Evolutionary conservation across 2,797 vertebrate species (phyloP).

Genomic region (Steatocranus sp.): DNA sequence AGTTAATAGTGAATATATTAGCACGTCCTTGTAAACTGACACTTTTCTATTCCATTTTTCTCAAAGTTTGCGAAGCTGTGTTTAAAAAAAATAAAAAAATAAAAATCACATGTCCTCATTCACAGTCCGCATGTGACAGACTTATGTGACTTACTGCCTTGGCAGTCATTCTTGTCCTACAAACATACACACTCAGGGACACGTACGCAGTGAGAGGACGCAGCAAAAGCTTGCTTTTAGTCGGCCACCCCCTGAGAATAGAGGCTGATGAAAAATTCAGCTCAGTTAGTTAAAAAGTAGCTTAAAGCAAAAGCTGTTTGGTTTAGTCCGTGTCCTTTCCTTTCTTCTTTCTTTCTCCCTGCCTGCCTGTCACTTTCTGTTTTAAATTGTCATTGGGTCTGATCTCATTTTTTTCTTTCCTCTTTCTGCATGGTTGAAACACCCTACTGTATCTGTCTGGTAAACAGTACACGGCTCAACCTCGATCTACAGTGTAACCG

Average conservation of each 20-base stretch:
- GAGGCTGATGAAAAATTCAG: slow-evolving; percentile 52
- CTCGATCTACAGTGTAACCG: slow-evolving; percentile 15
- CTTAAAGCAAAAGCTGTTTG: slow-evolving; percentile 7
- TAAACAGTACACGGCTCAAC: background rate
- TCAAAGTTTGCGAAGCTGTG: background rate
- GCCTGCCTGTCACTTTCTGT: background rate
- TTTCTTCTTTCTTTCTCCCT: background rate
- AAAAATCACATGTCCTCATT: background rate
- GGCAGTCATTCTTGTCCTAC: background rate
- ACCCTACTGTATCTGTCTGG: background rate
- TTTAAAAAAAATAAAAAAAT: background rate
- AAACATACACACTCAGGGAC: background rate
- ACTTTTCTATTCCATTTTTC: background rate
- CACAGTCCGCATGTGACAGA: background rate
- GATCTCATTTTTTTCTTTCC: background rate
- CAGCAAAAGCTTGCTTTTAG: slow-evolving; percentile 27
- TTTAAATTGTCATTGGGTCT: background rate
- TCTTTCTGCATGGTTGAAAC: background rate
- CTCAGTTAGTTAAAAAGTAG: slow-evolving; percentile 18
- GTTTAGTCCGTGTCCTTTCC: background rate
- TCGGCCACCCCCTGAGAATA: slow-evolving; percentile 7
- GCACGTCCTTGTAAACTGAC: slow-evolving; percentile 12
- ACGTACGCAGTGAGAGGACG: background rate
- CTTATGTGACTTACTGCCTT: background rate
- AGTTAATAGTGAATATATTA: slow-evolving; percentile 34